A percentile compares a stretch with the other conserved stretches of the same genome.
phyloP scores from a whole-genome alignment of 2,113 vertebrate genomes.

The Acanthisitta chloris region DNA sequence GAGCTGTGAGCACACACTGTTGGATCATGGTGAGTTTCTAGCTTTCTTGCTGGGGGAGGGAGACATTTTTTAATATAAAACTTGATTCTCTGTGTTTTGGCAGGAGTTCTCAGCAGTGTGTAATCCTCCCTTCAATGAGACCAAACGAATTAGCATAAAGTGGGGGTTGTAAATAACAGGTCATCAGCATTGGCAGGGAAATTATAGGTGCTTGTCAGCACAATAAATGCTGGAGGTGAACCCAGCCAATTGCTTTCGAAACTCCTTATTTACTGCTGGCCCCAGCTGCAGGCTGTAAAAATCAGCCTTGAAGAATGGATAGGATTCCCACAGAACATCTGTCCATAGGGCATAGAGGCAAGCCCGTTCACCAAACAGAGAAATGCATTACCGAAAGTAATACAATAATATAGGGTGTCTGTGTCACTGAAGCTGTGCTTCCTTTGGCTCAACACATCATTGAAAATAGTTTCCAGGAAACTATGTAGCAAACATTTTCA shows the following conservation, averaged over 20 bases:
- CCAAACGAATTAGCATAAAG: background rate
- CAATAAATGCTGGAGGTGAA: background rate
- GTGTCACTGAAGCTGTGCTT: fast-evolving
- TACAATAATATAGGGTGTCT: background rate
- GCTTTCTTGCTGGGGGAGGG: fast-evolving
- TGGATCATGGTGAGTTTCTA: no score
- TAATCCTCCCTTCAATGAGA: background rate
- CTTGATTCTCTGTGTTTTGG: background rate
- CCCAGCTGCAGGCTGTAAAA: background rate
- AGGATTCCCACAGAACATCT: background rate
- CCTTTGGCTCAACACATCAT: background rate
- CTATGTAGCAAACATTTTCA: background rate
- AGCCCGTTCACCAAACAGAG: background rate
- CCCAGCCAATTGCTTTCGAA: background rate
- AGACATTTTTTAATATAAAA: background rate
- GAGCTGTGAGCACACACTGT: no score
- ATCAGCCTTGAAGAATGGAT: background rate
- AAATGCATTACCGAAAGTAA: background rate
- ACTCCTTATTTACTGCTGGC: background rate
- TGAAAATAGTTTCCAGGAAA: background rate
- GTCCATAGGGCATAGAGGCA: background rate
- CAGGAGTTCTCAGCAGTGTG: background rate
- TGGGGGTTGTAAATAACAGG: background rate
- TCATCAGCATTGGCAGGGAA: background rate
- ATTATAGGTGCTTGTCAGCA: background rate